Percentiles rank a stretch among this genome's conserved stretches.
These are phyloP conservation scores for Leptobrachium ailaonicum DNA, from an alignment of 2,113 vertebrate genomes.

Conservation along the genomic window DNA sequence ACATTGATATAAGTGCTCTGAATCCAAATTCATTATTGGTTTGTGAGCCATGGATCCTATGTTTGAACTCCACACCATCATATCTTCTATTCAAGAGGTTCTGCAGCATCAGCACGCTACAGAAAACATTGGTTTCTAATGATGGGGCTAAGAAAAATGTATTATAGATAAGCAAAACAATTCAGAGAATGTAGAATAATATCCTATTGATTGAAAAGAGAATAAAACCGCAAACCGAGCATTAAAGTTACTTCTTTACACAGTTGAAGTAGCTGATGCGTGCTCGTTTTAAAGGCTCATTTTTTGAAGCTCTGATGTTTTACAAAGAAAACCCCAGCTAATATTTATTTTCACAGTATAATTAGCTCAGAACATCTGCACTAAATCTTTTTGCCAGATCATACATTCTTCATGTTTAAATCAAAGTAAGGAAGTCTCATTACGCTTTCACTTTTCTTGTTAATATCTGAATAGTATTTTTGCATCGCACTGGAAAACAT, in stretches of 20 bases:
- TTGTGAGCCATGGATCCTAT: too few species aligned
- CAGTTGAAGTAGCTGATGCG: not conserved
- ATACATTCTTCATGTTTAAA: not conserved
- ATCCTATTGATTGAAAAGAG: not conserved
- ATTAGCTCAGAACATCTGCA: not conserved
- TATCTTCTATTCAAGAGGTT: too few species aligned
- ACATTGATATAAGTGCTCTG: too few species aligned
- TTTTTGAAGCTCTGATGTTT: not conserved
- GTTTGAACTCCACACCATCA: too few species aligned
- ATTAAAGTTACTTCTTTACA: not conserved
- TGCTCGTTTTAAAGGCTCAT: not conserved
- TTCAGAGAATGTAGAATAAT: not conserved
- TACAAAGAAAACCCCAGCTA: not conserved
- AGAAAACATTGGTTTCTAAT: too few species aligned
- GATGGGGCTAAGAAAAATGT: not conserved
- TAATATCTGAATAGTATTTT: not conserved
- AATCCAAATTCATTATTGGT: too few species aligned
- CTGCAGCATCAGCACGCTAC: too few species aligned
- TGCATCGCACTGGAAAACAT: not conserved
- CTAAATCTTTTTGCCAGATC: not conserved
- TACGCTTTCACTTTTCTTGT: not conserved
- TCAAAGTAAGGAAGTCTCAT: not conserved
- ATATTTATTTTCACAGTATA: constrained; percentile 2
- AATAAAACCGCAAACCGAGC: not conserved
- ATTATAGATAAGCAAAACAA: not conserved